phyloP scores from a whole-genome alignment of 2,888 invertebrate genomes.

The Heteromyza rotundicornis region DNA sequence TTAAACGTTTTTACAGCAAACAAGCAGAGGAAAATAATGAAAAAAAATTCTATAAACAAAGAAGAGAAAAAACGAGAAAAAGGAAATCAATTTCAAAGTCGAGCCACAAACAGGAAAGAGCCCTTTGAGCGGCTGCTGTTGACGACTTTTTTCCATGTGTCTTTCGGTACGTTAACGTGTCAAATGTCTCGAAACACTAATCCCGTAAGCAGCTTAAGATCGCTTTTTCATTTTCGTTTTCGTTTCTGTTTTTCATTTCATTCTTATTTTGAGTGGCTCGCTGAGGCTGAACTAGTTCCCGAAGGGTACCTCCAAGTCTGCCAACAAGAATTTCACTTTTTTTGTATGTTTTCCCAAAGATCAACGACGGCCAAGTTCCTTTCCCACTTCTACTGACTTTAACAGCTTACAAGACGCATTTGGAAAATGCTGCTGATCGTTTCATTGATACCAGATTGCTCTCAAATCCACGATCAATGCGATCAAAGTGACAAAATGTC shows the following conservation, averaged over 20 bases:
- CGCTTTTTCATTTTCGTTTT: background rate
- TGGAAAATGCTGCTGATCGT: background rate
- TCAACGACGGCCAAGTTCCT: background rate
- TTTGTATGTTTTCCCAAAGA: background rate
- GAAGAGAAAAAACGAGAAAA: background rate
- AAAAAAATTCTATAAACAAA: no score
- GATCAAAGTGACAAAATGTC: constrained; percentile 1
- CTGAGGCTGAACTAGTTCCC: background rate
- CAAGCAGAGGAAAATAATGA: background rate
- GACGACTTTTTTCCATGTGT: constrained; percentile 15
- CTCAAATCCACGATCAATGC: background rate
- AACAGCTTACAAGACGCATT: background rate
- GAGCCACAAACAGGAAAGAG: background rate
- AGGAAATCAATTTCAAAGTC: background rate
- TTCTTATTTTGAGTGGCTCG: constrained; percentile 20
- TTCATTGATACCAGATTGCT: background rate
- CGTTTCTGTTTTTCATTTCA: constrained; percentile 22
- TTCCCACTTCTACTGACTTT: background rate
- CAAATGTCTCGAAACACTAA: constrained; percentile 58
- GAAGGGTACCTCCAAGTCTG: background rate
- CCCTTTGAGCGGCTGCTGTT: background rate
- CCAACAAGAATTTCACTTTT: background rate
- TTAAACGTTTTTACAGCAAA: constrained; percentile 4
- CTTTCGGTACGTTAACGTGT: constrained; percentile 50
- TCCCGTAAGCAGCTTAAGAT: constrained; percentile 58